These are phyloP conservation scores for Hippocampus abdominalis DNA, from an alignment of 2,113 vertebrate genomes.

Conservation along the genomic window DNA sequence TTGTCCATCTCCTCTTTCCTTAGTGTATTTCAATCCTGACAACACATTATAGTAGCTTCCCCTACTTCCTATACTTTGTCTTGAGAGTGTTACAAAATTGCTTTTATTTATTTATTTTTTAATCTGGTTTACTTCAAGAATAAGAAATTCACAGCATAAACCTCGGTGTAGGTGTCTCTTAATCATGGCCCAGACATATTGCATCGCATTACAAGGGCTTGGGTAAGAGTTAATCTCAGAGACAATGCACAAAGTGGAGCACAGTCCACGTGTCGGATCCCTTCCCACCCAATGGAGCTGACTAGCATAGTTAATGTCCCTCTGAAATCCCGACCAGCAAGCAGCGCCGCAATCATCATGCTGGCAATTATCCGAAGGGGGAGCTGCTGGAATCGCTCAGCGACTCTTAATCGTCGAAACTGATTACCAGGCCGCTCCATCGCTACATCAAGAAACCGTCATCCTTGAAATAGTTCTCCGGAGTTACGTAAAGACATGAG, in stretches of 20 bases:
- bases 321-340: slow-evolving; percentile 38
- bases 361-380: slow-evolving; percentile 44
- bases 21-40: no score
- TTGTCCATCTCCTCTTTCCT: no score
- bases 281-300: slow-evolving; percentile 32
- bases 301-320: slow-evolving; percentile 37
- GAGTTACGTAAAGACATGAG: slow-evolving; percentile 50
- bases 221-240: slow-evolving; percentile 59
- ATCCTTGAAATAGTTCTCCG: slow-evolving; percentile 55
- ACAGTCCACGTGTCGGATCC: slow-evolving; percentile 37
- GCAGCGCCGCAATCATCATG: slow-evolving; percentile 36
- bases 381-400: slow-evolving; percentile 42
- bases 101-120: background rate
- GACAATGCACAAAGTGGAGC: slow-evolving; percentile 59
- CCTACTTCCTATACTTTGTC: background rate
- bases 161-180: slow-evolving; percentile 33
- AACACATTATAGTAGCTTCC: background rate
- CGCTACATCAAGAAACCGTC: slow-evolving; percentile 56
- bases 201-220: slow-evolving; percentile 56
- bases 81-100: background rate
- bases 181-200: slow-evolving; percentile 56
- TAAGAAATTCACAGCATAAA: slow-evolving; percentile 16
- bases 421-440: slow-evolving; percentile 48
- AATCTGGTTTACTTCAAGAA: slow-evolving; percentile 41
- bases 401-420: slow-evolving; percentile 55